These are phyloP conservation scores for Agapetus fuscipes DNA, from an alignment of 2,888 invertebrate genomes.

Conservation along the genomic window DNA sequence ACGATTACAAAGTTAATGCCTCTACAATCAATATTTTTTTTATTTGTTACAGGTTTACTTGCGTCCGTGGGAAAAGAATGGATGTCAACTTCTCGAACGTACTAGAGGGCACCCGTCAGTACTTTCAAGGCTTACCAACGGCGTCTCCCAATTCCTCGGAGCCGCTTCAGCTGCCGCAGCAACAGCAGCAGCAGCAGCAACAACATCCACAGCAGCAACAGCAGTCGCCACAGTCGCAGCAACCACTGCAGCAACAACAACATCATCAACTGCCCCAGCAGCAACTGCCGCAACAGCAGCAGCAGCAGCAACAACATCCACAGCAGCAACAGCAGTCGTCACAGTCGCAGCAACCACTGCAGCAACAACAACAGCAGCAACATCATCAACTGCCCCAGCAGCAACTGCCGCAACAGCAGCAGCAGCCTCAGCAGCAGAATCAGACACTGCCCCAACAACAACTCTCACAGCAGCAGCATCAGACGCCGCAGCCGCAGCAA, in stretches of 20 bases:
- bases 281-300: slow-evolving; percentile 27
- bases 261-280: slow-evolving; percentile 27
- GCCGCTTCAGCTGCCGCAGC: too few relatives aligned
- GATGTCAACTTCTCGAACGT: slow-evolving; percentile 71
- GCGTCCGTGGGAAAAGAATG: slow-evolving; percentile 45
- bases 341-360: slow-evolving; percentile 3
- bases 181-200: too few relatives aligned
- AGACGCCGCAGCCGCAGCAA: slow-evolving; percentile 22
- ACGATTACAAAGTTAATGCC: too few relatives aligned
- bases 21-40: too few relatives aligned
- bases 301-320: slow-evolving; percentile 2
- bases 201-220: too few relatives aligned
- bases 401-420: slow-evolving; percentile 25
- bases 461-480: slow-evolving; percentile 19
- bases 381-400: slow-evolving; percentile 19
- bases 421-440: slow-evolving; percentile 25
- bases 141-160: slow-evolving; percentile 45
- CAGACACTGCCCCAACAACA: neutral
- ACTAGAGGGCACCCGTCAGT: slow-evolving; percentile 75
- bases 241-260: too few relatives aligned
- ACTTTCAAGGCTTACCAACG: slow-evolving; percentile 68
- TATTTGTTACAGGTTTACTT: slow-evolving; percentile 13
- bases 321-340: slow-evolving; percentile 29
- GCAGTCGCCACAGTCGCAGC: too few relatives aligned
- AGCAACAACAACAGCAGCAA: slow-evolving; percentile 28